phyloP scores from a whole-genome alignment of 2,888 invertebrate genomes.

The Phaonia tiefii region DNA sequence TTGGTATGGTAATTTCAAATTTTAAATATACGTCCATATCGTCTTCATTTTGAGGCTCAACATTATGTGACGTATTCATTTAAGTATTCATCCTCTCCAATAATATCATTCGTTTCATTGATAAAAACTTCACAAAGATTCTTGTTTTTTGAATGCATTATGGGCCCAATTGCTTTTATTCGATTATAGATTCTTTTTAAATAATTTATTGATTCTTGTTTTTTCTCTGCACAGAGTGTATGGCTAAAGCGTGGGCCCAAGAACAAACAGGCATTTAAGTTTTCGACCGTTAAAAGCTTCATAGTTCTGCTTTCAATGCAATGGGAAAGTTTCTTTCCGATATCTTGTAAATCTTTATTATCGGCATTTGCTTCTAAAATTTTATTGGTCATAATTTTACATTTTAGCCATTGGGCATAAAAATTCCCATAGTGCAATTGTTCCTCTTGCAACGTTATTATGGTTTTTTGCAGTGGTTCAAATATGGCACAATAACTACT shows the following conservation, averaged over 20 bases:
- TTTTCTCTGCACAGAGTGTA: constrained; percentile 6
- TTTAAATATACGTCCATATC: constrained; percentile 19
- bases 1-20: neutral
- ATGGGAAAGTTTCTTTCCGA: neutral
- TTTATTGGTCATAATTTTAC: constrained; percentile 23
- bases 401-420: constrained; percentile 33
- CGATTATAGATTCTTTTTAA: neutral
- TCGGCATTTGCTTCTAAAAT: neutral
- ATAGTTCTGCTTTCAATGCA: constrained; percentile 13
- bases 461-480: constrained; percentile 4
- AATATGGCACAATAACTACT: neutral
- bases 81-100: constrained; percentile 1
- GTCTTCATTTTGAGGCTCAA: constrained; percentile 15
- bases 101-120: too few relatives aligned
- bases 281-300: neutral
- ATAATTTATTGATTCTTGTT: constrained; percentile 16
- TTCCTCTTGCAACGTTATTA: constrained; percentile 11
- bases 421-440: constrained; percentile 35
- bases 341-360: neutral
- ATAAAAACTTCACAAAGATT: neutral
- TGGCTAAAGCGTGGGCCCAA: neutral
- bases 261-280: constrained; percentile 1
- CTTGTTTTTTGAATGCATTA: neutral
- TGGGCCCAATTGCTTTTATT: neutral
- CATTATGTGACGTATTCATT: constrained; percentile 19